Evolutionary conservation across 2,888 invertebrate species (phyloP), one percentile per base, ranked within the genome.

Genomic region (Agrotis clavis): DNA sequence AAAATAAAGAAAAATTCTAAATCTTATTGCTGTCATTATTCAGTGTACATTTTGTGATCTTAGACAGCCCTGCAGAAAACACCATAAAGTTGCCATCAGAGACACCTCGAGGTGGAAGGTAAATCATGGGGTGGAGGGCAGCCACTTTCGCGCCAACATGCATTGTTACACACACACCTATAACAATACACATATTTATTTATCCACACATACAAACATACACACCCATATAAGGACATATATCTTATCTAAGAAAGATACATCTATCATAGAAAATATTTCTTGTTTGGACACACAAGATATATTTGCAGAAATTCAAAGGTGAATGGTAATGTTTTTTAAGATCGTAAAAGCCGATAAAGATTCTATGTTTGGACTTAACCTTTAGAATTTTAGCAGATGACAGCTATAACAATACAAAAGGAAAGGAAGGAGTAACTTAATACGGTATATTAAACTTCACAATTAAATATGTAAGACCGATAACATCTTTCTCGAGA

Each of bases 71-170:
- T 86, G 51, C 14, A 54, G 51, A 62, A 67, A 72, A 78, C 73
- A 73, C 83, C 77, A 84, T 87, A 87, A 89, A 87, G 82, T 85
- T 84, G 77, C 77, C 73, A 77, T 75, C 74, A 84, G 74, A 80
- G 84, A 84, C 86, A 87, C 86, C 82, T 83, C 74, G 81, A 85
- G 84, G 84, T 87, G 85, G 83, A 75, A 88, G 86, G 74, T 90
- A 87, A 88, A 89, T 87, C 86, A 88, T 85, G 80, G 83, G 83
- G 83, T 83, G 14, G 82, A 86, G 88, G 86, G 84, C 87, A 88
- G 65, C 81, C 72, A 86, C 91, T 89, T 89, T 89, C 86, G 63
- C 85, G 79, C 60, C 50, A 59, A 77, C 77, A 79, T 77, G 73
- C 67, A 84, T 83, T 85, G 86, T 85, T 84, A 77, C 71, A 72